Evolutionary conservation across 2,113 vertebrate species (phyloP).

Genomic region (Phylloscopus trochilus): DNA sequence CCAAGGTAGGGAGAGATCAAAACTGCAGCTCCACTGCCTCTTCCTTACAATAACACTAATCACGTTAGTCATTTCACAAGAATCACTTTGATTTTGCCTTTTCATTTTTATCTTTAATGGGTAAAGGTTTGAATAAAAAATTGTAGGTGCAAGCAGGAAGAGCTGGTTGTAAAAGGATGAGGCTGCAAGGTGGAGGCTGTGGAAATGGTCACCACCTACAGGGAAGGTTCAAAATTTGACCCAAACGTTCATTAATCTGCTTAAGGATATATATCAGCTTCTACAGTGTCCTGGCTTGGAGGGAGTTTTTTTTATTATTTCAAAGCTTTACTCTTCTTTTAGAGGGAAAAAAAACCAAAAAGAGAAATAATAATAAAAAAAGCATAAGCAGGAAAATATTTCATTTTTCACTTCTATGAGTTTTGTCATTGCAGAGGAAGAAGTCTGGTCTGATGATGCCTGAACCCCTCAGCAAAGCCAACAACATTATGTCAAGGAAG

Average conservation of each 20-base stretch:
- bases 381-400: background rate
- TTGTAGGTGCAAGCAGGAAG: background rate
- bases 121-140: background rate
- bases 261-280: background rate
- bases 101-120: background rate
- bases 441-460: background rate
- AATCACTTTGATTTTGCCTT: slow-evolving; percentile 37
- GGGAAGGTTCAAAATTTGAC: background rate
- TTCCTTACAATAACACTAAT: slow-evolving; percentile 17
- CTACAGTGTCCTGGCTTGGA: background rate
- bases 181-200: background rate
- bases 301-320: background rate
- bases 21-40: background rate
- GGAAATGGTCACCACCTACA: background rate
- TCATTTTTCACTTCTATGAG: background rate
- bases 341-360: background rate
- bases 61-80: slow-evolving; percentile 22
- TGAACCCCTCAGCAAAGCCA: background rate
- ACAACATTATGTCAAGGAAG: background rate
- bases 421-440: background rate
- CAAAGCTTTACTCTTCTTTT: background rate
- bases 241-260: background rate
- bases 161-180: background rate
- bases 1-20: slow-evolving; percentile 25
- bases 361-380: background rate